Evolutionary conservation across 2,113 vertebrate genomes (phyloP).

Genomic region (Sapajus apella): DNA sequence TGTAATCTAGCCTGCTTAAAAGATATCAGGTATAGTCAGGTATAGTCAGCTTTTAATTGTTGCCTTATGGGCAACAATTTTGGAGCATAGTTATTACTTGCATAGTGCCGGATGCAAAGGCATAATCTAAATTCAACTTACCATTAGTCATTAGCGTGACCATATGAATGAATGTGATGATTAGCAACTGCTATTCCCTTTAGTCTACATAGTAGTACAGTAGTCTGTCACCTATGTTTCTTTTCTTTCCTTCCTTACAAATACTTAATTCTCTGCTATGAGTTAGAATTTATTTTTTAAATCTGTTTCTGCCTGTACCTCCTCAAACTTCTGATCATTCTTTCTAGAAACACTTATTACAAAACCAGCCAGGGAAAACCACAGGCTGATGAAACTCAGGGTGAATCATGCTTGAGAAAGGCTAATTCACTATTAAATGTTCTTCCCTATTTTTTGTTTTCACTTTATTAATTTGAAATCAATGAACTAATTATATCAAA

Average conservation of each 20-base stretch:
- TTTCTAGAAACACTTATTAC: background rate
- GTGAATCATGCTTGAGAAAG: background rate
- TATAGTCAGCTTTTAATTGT: background rate
- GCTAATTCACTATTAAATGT: background rate
- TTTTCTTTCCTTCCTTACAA: constrained; percentile 15
- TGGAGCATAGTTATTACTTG: background rate
- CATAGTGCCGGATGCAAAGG: background rate
- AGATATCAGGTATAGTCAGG: background rate
- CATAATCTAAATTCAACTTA: background rate
- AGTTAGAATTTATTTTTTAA: background rate
- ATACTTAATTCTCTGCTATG: background rate
- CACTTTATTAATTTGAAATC: background rate
- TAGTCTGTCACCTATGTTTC: background rate
- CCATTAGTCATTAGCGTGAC: background rate
- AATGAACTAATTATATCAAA: background rate
- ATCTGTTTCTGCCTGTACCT: background rate
- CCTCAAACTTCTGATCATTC: background rate
- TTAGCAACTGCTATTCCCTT: background rate
- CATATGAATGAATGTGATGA: background rate
- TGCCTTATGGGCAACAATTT: background rate
- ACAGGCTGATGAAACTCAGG: background rate
- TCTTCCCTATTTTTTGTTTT: constrained; percentile 23
- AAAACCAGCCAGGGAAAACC: background rate
- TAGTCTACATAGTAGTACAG: background rate
- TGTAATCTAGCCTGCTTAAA: background rate